phyloP scores from a whole-genome alignment of 2,888 invertebrate genomes.

The Pseudoips prasinana region DNA sequence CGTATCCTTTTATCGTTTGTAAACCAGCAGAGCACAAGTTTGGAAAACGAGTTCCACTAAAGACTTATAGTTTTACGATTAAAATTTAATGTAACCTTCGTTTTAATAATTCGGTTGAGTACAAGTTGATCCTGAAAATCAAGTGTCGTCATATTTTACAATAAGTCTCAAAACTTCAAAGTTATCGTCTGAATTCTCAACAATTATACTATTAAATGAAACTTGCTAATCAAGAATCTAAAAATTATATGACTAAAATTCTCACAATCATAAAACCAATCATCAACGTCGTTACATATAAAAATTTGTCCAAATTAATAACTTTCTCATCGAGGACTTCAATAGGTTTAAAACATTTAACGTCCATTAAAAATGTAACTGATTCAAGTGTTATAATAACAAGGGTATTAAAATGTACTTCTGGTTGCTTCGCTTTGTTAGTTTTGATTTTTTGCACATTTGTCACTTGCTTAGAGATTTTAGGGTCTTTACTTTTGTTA shows the following conservation, averaged over 20 bases:
- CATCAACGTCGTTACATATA: conserved; percentile 31
- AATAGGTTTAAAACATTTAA: conserved; percentile 52
- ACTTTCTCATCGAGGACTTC: conserved; percentile 63
- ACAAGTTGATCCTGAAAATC: neutral
- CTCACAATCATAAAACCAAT: conserved; percentile 42
- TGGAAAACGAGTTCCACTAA: too few species aligned
- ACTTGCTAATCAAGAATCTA: conserved; percentile 33
- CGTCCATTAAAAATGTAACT: conserved; percentile 72
- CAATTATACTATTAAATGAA: conserved; percentile 18
- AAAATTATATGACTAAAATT: conserved; percentile 45
- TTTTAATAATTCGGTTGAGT: too few species aligned
- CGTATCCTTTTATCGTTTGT: too few species aligned
- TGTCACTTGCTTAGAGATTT: conserved; percentile 45
- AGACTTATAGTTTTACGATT: too few species aligned
- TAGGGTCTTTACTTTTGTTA: conserved; percentile 38
- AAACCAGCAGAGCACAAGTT: too few species aligned
- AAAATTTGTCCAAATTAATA: conserved; percentile 64
- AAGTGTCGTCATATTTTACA: neutral
- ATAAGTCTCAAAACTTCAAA: too few species aligned
- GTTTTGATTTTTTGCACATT: conserved; percentile 64
- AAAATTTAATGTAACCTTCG: too few species aligned
- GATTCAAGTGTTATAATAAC: conserved; percentile 50
- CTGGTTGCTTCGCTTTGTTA: conserved; percentile 59
- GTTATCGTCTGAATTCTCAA: too few species aligned
- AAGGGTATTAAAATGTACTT: conserved; percentile 71